Conservation (phyloP, 2,113 vertebrate genomes). For the Aleadryas rufinucha region DNA sequence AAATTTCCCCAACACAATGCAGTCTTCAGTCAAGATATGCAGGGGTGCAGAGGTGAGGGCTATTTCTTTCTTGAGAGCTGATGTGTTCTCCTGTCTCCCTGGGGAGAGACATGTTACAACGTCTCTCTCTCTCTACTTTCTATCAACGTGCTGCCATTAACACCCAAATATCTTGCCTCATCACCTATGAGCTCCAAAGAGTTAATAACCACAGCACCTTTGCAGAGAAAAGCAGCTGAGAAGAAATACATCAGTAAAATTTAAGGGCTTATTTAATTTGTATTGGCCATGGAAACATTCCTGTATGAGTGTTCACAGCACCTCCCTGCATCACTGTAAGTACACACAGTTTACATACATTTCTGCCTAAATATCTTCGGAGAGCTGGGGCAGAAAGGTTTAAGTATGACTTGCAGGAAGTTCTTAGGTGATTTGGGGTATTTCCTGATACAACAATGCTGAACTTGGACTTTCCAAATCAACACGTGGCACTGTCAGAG, state of each 20-base stretch:
- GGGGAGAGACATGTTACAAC: background rate
- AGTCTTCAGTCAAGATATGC: background rate
- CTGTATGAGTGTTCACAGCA: background rate
- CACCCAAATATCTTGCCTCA: background rate
- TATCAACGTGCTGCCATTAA: background rate
- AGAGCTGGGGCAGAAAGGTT: background rate
- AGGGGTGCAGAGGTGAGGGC: background rate
- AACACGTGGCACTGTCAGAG: background rate
- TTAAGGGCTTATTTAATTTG: background rate
- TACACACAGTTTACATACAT: fast-evolving
- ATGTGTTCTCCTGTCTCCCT: background rate
- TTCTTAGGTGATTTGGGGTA: background rate
- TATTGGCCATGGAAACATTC: background rate
- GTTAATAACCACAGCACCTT: background rate
- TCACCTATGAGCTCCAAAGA: background rate
- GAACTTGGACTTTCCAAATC: background rate
- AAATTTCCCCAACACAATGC: background rate
- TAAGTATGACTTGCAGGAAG: background rate
- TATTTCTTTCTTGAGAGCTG: background rate
- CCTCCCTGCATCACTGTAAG: background rate
- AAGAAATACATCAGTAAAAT: background rate
- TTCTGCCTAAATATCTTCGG: background rate
- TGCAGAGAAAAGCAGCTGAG: background rate
- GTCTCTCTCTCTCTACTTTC: background rate
- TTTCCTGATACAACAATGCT: background rate